Evolutionary conservation across 2,888 invertebrate genomes (phyloP).

Genomic region (Agrypnus murinus): DNA sequence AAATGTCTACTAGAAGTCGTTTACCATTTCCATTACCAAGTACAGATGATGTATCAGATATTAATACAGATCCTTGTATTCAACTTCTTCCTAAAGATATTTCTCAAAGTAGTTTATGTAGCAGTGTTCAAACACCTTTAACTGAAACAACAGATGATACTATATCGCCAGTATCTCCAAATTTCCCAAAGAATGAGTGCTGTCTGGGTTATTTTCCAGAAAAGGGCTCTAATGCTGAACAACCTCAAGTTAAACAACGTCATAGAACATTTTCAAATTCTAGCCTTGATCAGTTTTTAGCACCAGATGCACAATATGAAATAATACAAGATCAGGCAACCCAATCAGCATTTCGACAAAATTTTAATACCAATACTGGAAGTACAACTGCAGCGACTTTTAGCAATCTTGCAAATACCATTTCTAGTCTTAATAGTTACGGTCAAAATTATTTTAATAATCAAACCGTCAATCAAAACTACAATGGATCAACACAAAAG

Average conservation of each 20-base stretch:
- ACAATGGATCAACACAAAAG: slow-evolving; percentile 61
- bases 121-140: slow-evolving; percentile 69
- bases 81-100: slow-evolving; percentile 66
- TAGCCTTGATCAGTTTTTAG: slow-evolving; percentile 70
- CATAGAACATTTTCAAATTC: slow-evolving; percentile 57
- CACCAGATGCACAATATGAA: slow-evolving; percentile 80
- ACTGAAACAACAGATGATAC: slow-evolving; percentile 70
- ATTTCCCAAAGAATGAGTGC: slow-evolving; percentile 60
- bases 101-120: slow-evolving; percentile 67
- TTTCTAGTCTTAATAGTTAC: slow-evolving; percentile 68
- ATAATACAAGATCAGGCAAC: slow-evolving; percentile 73
- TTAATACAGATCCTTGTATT: slow-evolving; percentile 59
- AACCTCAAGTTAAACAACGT: slow-evolving; percentile 56
- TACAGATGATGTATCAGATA: slow-evolving; percentile 37
- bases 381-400: slow-evolving; percentile 44
- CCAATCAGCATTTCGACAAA: slow-evolving; percentile 61
- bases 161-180: slow-evolving; percentile 64
- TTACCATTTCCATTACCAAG: slow-evolving; percentile 58
- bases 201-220: slow-evolving; percentile 66
- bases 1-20: slow-evolving; percentile 76
- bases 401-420: slow-evolving; percentile 69
- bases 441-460: slow-evolving; percentile 65
- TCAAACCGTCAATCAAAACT: slow-evolving; percentile 56
- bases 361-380: slow-evolving; percentile 50
- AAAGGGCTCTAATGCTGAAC: slow-evolving; percentile 57